phyloP scores from a whole-genome alignment of 2,113 vertebrate genomes.

The Pomatostomus ruficeps region DNA sequence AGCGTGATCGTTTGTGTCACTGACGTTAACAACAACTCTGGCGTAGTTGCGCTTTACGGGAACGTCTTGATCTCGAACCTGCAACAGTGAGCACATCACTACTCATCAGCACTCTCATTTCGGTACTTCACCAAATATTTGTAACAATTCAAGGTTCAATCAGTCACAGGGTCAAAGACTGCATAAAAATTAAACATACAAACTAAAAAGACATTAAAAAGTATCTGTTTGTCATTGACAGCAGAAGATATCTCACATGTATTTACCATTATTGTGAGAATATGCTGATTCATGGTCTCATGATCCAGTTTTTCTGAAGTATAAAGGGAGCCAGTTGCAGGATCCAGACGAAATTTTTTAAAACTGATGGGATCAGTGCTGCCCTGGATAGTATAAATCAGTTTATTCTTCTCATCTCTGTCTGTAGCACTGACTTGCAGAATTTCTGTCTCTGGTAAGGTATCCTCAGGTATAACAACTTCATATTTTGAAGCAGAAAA shows the following conservation, averaged over 20 bases:
- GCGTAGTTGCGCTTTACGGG: conserved; percentile 94
- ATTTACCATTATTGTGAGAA: conserved; percentile 91
- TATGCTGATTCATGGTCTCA: conserved; percentile 86
- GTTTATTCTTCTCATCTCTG: conserved; percentile 94
- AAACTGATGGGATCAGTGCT: conserved; percentile 90
- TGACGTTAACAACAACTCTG: conserved; percentile 85
- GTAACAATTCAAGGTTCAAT: not conserved
- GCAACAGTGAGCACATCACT: not conserved
- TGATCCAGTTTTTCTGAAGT: conserved; percentile 89
- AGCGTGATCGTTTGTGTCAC: conserved; percentile 90
- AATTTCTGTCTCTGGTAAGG: conserved; percentile 83
- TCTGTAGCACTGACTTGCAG: conserved; percentile 86
- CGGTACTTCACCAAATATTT: not conserved
- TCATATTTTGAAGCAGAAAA: conserved; percentile 88
- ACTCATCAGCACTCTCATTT: not conserved
- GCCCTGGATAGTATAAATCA: conserved; percentile 91
- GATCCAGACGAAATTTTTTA: conserved; percentile 92
- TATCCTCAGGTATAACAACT: conserved; percentile 86
- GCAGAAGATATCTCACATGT: not conserved
- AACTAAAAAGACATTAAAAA: not conserved
- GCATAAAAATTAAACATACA: not conserved
- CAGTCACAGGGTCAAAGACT: not conserved
- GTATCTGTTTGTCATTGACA: not conserved
- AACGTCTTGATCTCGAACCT: conserved; percentile 97
- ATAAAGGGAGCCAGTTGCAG: conserved; percentile 84